These are phyloP conservation scores for Etheostoma perlongum DNA, from an alignment of 2,797 vertebrate species.

Conservation along the genomic window DNA sequence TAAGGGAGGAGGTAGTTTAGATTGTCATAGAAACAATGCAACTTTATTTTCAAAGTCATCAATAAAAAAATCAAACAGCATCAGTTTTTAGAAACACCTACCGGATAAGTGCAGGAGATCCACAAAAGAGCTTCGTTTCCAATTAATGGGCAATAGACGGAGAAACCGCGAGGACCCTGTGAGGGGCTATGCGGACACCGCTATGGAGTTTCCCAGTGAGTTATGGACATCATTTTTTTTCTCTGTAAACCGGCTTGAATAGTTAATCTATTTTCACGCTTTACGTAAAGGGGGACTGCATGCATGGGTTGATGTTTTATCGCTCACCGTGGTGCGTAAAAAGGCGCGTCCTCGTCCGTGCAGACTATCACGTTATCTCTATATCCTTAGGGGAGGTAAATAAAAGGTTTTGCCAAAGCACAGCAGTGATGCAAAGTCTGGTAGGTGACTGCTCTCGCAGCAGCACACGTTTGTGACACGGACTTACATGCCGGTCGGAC, in stretches of 20 bases:
- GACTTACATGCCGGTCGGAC: conserved; percentile 35
- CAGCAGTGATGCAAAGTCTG: conserved; percentile 75
- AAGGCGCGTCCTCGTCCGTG: conserved; percentile 68
- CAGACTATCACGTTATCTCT: conserved; percentile 65
- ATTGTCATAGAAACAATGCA: conserved; percentile 81
- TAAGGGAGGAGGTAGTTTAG: conserved; percentile 79
- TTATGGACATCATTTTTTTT: conserved; percentile 69
- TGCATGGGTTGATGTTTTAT: conserved; percentile 69
- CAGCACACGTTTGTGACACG: conserved; percentile 33
- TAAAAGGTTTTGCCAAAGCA: conserved; percentile 77
- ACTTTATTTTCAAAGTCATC: conserved; percentile 84
- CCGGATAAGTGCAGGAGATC: conserved; percentile 87
- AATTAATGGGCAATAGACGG: conserved; percentile 86
- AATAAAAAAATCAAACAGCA: conserved; percentile 80
- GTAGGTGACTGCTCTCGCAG: conserved; percentile 47
- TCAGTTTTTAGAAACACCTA: conserved; percentile 84
- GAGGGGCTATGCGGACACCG: conserved; percentile 80
- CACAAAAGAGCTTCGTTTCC: conserved; percentile 85
- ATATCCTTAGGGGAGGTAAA: conserved; percentile 75
- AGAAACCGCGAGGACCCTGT: conserved; percentile 79
- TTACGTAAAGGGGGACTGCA: conserved; percentile 54
- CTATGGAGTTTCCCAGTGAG: conserved; percentile 88
- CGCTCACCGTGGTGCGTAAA: conserved; percentile 64
- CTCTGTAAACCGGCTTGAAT: conserved; percentile 60
- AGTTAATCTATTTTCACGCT: conserved; percentile 65